Conservation (phyloP, 1,140 invertebrate genomes). For the Diorhabda carinulata region DNA sequence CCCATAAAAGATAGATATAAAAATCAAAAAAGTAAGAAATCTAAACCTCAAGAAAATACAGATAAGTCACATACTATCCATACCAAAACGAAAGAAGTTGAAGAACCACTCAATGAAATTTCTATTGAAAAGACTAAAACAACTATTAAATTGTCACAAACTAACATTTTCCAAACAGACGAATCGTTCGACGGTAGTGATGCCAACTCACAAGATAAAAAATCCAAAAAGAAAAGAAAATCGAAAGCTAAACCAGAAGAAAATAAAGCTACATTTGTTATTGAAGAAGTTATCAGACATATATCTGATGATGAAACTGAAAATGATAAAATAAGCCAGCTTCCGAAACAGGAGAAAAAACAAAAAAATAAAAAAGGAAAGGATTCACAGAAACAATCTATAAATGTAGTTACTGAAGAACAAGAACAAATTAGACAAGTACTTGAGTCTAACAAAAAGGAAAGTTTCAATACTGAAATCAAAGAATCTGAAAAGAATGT, state of each 20-base stretch:
- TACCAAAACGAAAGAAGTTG: slow-evolving; percentile 12
- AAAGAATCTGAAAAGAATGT: no score
- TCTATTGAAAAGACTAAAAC: background rate
- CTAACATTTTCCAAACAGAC: background rate
- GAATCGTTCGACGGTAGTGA: background rate
- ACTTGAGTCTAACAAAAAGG: no score
- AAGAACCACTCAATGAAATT: slow-evolving; percentile 8
- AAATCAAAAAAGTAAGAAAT: slow-evolving; percentile 50
- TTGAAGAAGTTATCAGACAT: slow-evolving; percentile 24
- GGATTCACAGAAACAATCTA: background rate
- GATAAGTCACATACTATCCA: slow-evolving; percentile 31
- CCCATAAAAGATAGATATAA: slow-evolving; percentile 49
- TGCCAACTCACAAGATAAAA: slow-evolving; percentile 20
- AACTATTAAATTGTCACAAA: background rate
- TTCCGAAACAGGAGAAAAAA: background rate
- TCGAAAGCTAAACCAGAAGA: slow-evolving; percentile 24
- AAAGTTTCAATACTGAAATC: no score
- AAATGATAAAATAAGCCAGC: background rate
- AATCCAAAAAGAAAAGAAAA: slow-evolving; percentile 31
- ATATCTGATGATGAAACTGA: slow-evolving; percentile 24
- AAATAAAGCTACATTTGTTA: slow-evolving; percentile 26
- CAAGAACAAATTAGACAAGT: no score
- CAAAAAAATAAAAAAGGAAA: background rate
- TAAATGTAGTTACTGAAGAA: background rate
- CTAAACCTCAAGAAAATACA: slow-evolving; percentile 33